phyloP scores from a whole-genome alignment of 2,113 vertebrate species.

The Scalopus aquaticus region DNA sequence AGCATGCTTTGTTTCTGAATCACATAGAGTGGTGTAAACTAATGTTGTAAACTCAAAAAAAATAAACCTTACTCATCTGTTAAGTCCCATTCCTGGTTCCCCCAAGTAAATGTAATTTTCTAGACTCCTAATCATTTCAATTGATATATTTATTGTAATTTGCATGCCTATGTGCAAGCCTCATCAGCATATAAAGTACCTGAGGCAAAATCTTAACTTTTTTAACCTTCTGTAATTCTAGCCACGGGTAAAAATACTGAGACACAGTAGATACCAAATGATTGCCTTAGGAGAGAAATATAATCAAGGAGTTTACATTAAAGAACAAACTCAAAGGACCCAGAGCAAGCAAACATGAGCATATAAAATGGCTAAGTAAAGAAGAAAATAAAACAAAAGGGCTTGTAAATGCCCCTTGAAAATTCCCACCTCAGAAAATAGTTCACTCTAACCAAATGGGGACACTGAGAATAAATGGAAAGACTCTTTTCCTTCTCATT shows the following conservation, averaged over 20 bases:
- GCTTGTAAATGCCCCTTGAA: background rate
- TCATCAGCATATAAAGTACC: background rate
- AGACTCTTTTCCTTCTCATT: background rate
- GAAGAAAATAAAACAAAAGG: background rate
- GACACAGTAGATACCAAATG: background rate
- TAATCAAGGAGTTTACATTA: background rate
- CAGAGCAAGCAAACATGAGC: background rate
- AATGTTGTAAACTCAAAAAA: too few relatives aligned
- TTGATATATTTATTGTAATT: background rate
- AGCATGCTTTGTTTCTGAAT: too few relatives aligned
- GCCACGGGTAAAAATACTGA: background rate
- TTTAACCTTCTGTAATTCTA: background rate
- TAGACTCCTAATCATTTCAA: background rate
- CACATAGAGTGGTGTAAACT: too few relatives aligned
- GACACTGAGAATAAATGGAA: background rate
- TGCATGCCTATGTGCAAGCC: background rate
- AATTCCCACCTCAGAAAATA: background rate
- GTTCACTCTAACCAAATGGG: background rate
- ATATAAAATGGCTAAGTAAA: conserved; percentile 18
- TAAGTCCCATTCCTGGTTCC: background rate
- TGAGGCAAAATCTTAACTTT: conserved; percentile 1
- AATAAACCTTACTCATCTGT: background rate
- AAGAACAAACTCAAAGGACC: conserved; percentile 22
- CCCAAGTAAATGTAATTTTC: background rate
- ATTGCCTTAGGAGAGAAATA: background rate